Conservation (phyloP, 2,888 invertebrate species). For the Scaptomyza polygonia region DNA sequence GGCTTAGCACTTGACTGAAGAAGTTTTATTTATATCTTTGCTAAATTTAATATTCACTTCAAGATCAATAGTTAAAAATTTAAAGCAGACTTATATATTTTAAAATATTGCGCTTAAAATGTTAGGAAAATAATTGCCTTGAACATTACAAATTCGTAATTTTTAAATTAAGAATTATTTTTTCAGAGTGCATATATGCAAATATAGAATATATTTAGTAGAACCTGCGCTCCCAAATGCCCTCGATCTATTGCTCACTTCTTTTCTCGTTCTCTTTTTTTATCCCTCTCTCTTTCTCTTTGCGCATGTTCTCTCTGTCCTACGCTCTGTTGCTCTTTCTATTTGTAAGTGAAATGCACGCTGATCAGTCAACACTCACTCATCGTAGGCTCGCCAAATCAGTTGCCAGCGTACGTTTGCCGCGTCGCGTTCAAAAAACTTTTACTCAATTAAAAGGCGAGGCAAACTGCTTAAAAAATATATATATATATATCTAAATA, state of each 20-base stretch:
- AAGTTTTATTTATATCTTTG: no score
- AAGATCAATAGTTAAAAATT: no score
- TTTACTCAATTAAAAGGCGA: not conserved
- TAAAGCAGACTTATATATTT: no score
- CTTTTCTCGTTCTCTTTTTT: no score
- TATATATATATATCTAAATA: no score
- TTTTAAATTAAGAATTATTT: not conserved
- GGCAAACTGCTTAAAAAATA: not conserved
- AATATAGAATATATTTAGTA: not conserved
- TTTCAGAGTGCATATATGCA: not conserved
- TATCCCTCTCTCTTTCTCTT: constrained; percentile 4
- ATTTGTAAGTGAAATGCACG: constrained; percentile 41
- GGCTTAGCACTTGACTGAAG: no score
- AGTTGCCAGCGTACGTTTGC: constrained; percentile 65
- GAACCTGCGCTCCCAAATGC: constrained; percentile 1
- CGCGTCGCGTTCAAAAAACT: constrained; percentile 49
- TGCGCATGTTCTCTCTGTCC: constrained; percentile 14
- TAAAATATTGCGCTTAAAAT: no score
- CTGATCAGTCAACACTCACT: constrained; percentile 61
- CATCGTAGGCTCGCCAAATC: constrained; percentile 29
- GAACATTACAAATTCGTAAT: no score
- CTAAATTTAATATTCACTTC: no score
- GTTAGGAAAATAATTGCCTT: no score
- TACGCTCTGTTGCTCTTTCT: not conserved
- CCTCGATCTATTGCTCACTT: not conserved